A percentile compares a stretch with the other conserved stretches of the same genome.
phyloP scores from a whole-genome alignment of 2,113 vertebrate species.

The Cricetomys ansorgei region DNA sequence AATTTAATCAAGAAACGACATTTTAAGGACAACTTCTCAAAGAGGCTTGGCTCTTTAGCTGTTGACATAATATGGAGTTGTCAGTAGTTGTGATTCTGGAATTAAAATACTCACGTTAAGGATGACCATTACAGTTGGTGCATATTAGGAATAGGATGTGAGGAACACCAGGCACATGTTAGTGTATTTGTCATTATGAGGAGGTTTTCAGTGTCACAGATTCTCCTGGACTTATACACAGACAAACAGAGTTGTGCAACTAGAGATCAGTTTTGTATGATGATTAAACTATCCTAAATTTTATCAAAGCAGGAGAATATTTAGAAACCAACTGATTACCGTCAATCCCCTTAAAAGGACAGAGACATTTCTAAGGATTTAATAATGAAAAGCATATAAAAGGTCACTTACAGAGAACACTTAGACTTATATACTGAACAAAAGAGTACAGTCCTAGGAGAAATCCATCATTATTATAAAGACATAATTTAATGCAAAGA shows the following conservation, averaged over 20 bases:
- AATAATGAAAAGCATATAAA: not conserved
- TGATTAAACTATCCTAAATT: not conserved
- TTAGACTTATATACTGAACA: not conserved
- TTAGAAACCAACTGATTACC: not conserved
- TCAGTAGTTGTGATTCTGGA: not conserved
- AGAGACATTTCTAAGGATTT: not conserved
- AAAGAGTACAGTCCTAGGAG: not conserved
- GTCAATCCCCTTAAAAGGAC: not conserved
- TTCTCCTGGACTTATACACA: not conserved
- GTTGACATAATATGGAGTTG: not conserved
- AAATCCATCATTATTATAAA: not conserved
- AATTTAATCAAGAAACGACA: conserved; percentile 46
- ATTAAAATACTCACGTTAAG: conserved; percentile 3
- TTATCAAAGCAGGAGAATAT: not conserved
- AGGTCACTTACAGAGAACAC: not conserved
- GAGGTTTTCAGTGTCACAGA: not conserved
- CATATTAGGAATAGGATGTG: not conserved
- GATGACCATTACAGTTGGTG: not conserved
- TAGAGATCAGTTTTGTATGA: not conserved
- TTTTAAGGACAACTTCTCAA: not conserved
- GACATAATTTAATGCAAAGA: not conserved
- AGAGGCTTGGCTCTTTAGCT: not conserved
- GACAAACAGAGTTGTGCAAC: not conserved
- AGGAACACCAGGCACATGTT: not conserved
- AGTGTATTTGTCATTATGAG: not conserved